A percentile compares a stretch with the other conserved stretches of the same genome.
These are phyloP conservation scores for Pediacus dermestoides DNA, from an alignment of 2,888 invertebrate genomes.

Conservation along the genomic window DNA sequence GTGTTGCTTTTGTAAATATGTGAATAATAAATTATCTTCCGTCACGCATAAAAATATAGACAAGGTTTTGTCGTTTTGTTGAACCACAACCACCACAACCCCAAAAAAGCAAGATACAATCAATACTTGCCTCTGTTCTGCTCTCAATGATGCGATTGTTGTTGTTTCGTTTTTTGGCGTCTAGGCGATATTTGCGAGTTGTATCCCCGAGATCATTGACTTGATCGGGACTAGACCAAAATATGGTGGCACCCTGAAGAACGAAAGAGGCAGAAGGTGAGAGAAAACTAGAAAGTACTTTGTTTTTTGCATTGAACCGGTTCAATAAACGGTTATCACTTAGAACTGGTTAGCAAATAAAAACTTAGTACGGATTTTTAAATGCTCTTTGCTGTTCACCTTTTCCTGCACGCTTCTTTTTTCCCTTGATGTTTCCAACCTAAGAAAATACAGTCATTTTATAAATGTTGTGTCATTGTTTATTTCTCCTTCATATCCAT, in stretches of 20 bases:
- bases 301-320: slow-evolving; percentile 7
- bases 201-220: slow-evolving; percentile 99
- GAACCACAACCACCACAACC: no score
- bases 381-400: slow-evolving; percentile 27
- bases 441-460: slow-evolving; percentile 9
- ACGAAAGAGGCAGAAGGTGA: slow-evolving; percentile 99
- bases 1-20: no score
- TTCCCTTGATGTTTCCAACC: slow-evolving; percentile 27
- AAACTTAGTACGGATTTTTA: slow-evolving; percentile 16
- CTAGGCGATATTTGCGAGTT: slow-evolving; percentile 99
- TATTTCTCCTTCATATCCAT: slow-evolving; percentile 15
- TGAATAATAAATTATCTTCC: no score
- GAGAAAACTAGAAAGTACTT: slow-evolving; percentile 43
- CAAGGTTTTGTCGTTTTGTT: no score
- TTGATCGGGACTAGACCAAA: slow-evolving; percentile 99
- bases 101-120: slow-evolving; percentile 21
- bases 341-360: slow-evolving; percentile 20
- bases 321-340: slow-evolving; percentile 12
- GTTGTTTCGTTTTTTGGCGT: slow-evolving; percentile 59
- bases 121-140: slow-evolving; percentile 23
- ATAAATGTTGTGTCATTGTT: slow-evolving; percentile 23
- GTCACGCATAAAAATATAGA: no score
- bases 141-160: slow-evolving; percentile 48
- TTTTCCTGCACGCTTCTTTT: slow-evolving; percentile 41
- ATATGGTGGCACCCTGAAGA: slow-evolving; percentile 99